phyloP scores from a whole-genome alignment of 1,140 invertebrate genomes.

The Lineus longissimus region DNA sequence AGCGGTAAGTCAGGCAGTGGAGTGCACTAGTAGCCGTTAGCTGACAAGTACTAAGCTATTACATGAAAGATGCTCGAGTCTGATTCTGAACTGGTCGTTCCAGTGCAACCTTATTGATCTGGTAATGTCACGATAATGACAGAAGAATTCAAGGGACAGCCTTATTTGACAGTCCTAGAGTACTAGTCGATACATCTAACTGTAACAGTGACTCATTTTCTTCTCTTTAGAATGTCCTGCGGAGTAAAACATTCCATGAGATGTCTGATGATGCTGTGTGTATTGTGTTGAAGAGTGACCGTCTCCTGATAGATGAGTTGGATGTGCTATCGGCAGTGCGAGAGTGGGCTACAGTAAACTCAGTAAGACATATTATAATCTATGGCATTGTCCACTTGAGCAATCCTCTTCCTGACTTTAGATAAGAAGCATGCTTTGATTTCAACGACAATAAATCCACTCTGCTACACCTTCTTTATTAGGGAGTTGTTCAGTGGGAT shows the following conservation, averaged over 20 bases:
- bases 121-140: no score
- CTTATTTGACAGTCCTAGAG: no score
- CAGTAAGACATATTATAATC: conserved; percentile 30
- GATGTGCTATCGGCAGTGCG: conserved; percentile 43
- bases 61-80: no score
- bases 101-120: no score
- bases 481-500: no score
- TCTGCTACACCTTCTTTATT: no score
- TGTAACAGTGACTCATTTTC: not conserved
- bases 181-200: no score
- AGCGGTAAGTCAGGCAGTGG: conserved; percentile 22
- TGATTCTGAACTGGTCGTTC: no score
- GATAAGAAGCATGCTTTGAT: not conserved
- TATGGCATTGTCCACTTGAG: not conserved
- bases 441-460: not conserved
- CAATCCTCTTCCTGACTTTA: no score
- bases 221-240: conserved; percentile 43
- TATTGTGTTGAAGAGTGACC: conserved; percentile 36
- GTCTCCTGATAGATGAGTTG: conserved; percentile 42
- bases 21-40: not conserved
- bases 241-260: conserved; percentile 49
- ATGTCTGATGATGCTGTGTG: conserved; percentile 42
- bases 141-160: no score
- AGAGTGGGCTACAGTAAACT: conserved; percentile 48
- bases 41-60: not conserved